A percentile compares a stretch with the other conserved stretches of the same genome.
Evolutionary conservation across 2,113 vertebrate species (phyloP).

Genomic region (Strigops habroptila): DNA sequence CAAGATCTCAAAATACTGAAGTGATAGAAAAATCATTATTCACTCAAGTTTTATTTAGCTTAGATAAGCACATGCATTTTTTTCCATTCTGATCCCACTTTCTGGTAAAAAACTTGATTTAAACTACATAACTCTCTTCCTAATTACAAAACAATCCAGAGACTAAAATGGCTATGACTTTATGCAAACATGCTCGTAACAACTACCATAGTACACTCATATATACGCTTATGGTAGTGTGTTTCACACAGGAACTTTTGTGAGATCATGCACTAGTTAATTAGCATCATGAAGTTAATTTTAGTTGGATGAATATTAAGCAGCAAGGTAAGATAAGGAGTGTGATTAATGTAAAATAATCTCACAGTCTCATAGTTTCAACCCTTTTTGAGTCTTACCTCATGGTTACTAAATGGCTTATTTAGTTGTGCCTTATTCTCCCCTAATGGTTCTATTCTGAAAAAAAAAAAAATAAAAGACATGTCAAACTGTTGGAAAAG

Average conservation of each 20-base stretch:
- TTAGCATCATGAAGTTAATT: constrained; percentile 39
- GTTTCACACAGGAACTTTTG: neutral
- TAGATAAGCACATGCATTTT: neutral
- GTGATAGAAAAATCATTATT: neutral
- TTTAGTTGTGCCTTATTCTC: constrained; percentile 56
- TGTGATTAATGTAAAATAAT: neutral
- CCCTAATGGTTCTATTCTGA: constrained; percentile 27
- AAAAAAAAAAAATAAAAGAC: neutral
- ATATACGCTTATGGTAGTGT: neutral
- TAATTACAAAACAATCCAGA: neutral
- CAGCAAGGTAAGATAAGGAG: constrained; percentile 41
- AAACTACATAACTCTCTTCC: neutral
- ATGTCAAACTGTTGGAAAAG: constrained; percentile 30
- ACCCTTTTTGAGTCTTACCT: constrained; percentile 39
- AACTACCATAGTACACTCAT: neutral
- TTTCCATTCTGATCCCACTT: neutral
- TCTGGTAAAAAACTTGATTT: neutral
- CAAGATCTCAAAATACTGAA: neutral
- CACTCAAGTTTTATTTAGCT: neutral
- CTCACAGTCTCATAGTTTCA: constrained; percentile 19
- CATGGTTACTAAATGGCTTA: constrained; percentile 58
- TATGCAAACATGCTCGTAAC: neutral
- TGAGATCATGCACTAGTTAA: neutral
- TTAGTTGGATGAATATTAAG: constrained; percentile 56
- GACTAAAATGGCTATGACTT: neutral